phyloP scores from a whole-genome alignment of 2,888 invertebrate species.

The Synanthedon myopaeformis region DNA sequence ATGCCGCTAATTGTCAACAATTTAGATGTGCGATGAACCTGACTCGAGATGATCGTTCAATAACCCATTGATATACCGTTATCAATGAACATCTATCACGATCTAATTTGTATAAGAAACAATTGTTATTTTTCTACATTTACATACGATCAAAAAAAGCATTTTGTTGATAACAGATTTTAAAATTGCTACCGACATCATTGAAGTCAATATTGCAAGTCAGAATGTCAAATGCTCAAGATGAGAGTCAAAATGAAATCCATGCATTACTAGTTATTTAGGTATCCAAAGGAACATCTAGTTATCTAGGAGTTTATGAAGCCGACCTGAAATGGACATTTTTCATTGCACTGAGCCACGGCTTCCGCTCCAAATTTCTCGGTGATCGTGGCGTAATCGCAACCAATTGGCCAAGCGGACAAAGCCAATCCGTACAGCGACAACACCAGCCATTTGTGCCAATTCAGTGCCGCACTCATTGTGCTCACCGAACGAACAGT shows the following conservation, averaged over 20 bases:
- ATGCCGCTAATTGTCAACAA: slow-evolving; percentile 60
- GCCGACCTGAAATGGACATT: slow-evolving; percentile 65
- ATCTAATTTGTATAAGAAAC: no score
- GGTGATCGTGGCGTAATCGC: slow-evolving; percentile 67
- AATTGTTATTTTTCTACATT: no score
- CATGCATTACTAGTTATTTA: no score
- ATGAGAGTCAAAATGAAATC: no score
- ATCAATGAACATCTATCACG: slow-evolving; percentile 18
- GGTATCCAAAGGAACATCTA: no score
- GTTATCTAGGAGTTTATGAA: no score
- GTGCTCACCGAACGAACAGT: slow-evolving; percentile 35
- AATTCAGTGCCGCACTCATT: slow-evolving; percentile 63
- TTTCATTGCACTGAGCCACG: slow-evolving; percentile 61
- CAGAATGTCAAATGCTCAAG: no score
- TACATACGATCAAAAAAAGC: not conserved
- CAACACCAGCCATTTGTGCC: slow-evolving; percentile 68
- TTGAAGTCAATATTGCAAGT: no score
- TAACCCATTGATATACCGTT: slow-evolving; percentile 23
- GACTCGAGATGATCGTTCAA: slow-evolving; percentile 19
- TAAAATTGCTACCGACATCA: no score
- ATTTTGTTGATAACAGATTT: no score
- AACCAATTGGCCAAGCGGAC: slow-evolving; percentile 67
- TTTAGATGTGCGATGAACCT: slow-evolving; percentile 66
- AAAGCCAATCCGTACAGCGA: slow-evolving; percentile 67
- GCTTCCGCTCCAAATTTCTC: slow-evolving; percentile 70